Percentiles rank a stretch among this genome's conserved stretches.
Conservation (phyloP, 2,888 invertebrate genomes). For the Galerucella pusilla region DNA sequence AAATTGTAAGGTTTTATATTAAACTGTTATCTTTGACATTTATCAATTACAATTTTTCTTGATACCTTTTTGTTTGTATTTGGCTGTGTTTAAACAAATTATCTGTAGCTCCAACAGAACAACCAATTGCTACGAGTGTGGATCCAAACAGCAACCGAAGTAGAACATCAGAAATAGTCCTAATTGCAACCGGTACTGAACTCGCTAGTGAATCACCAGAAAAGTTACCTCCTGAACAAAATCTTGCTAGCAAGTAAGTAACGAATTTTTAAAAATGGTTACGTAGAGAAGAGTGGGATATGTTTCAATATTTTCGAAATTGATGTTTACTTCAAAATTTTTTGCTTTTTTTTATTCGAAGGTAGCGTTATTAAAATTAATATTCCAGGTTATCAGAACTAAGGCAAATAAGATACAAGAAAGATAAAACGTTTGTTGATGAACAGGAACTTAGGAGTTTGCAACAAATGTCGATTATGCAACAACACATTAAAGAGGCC, state of each 20-base stretch:
- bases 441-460: conserved; percentile 79
- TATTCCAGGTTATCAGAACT: conserved; percentile 75
- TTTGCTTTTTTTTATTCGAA: not conserved
- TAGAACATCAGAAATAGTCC: conserved; percentile 53
- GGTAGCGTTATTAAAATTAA: not conserved
- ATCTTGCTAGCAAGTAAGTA: conserved; percentile 58
- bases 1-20: too few species aligned
- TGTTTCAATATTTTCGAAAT: too few species aligned
- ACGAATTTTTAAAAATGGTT: not conserved
- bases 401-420: conserved; percentile 78
- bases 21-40: too few species aligned
- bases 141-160: conserved; percentile 25
- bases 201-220: conserved; percentile 54
- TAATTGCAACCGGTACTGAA: conserved; percentile 57
- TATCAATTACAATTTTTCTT: not conserved
- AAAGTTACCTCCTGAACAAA: conserved; percentile 36
- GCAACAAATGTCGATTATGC: conserved; percentile 79
- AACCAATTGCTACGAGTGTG: conserved; percentile 23
- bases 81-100: not conserved
- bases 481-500: conserved; percentile 76
- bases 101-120: conserved; percentile 15
- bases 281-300: too few species aligned
- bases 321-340: too few species aligned
- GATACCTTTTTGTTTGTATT: conserved; percentile 4
- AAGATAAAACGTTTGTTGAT: conserved; percentile 79